Evolutionary conservation across 2,113 vertebrate species (phyloP), one percentile per base, ranked within the genome.

Genomic region (Crotalus helleri): DNA sequence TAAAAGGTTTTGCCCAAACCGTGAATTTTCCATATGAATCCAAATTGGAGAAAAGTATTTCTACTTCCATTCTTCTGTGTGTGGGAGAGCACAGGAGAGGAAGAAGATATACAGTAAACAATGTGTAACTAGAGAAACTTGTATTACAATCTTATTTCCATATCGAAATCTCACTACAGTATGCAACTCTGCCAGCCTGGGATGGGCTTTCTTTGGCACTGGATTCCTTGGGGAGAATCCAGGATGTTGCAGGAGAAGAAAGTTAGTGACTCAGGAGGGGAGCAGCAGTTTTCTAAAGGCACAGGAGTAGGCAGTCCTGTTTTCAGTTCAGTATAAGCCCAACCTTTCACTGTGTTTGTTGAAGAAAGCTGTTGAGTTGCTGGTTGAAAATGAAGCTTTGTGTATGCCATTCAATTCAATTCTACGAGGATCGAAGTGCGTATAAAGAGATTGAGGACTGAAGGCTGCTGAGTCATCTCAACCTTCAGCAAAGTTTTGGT

Each of bases 141-240:
- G 90, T 61, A 17, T 69, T 64, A 13, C 91, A 17, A 0, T 49
- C 10, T 88, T 61, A 58, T 7, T 85, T 12, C 44, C 74, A 46
- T 86, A 11, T 94, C 93, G 94, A 92, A 88, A 94, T 96, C 57
- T 90, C 21, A 1, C 91, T 94, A 51, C 90, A 89, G 87, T 57
- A 58, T 88, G 94, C 0, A 12, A 90, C 85, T 0, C 0, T 90
- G 44, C 24, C n/a, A 13, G 89, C 81, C 59, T 59, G 90, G 88
- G 89, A 53, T 92, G 92, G 85, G 53, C 85, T 88, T 29, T 7
- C 2, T 33, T 5, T 33, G 17, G 85, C 92, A 44, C 23, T 90
- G 91, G 53, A 44, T 95, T 95, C 91, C 74, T 94, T 92, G 89
- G 23, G 94, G 92, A 95, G 91, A 87, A 88, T n/a, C 55, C 91